Conservation (phyloP, 2,888 invertebrate species). For the Imbricaverruca yamaguchii region DNA sequence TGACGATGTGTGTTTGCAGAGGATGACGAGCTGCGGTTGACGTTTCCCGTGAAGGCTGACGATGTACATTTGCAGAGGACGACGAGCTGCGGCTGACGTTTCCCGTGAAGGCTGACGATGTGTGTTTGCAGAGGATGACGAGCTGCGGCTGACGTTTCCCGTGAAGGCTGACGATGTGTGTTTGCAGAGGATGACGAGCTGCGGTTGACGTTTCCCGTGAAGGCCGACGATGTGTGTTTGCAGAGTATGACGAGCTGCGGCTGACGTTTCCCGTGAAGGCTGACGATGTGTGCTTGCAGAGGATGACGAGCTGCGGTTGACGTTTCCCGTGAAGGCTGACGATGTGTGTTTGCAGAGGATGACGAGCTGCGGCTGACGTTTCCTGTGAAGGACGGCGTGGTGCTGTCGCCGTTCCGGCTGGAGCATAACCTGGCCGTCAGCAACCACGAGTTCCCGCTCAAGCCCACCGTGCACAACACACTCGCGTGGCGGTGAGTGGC, state of each 20-base stretch:
- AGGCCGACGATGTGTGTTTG: slow-evolving; percentile 65
- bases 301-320: slow-evolving; percentile 91
- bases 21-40: slow-evolving; percentile 91
- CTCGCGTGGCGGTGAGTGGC: slow-evolving; percentile 78
- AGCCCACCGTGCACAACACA: slow-evolving; percentile 90
- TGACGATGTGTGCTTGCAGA: slow-evolving; percentile 46
- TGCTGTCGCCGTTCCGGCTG: slow-evolving; percentile 90
- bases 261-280: slow-evolving; percentile 94
- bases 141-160: slow-evolving; percentile 92
- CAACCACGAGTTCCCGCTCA: slow-evolving; percentile 95
- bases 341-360: slow-evolving; percentile 54
- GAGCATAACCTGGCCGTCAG: slow-evolving; percentile 96
- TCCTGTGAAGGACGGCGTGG: slow-evolving; percentile 93
- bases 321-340: slow-evolving; percentile 94
- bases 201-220: slow-evolving; percentile 91
- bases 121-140: slow-evolving; percentile 66
- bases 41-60: slow-evolving; percentile 94
- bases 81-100: slow-evolving; percentile 94
- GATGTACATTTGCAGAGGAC: slow-evolving; percentile 54
- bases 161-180: slow-evolving; percentile 62
- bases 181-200: slow-evolving; percentile 78
- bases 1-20: slow-evolving; percentile 46
- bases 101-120: slow-evolving; percentile 76
- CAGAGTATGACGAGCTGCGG: slow-evolving; percentile 85
- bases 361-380: slow-evolving; percentile 94